Evolutionary conservation across 2,113 vertebrate genomes (phyloP).

Genomic region (Istiophorus platypterus): DNA sequence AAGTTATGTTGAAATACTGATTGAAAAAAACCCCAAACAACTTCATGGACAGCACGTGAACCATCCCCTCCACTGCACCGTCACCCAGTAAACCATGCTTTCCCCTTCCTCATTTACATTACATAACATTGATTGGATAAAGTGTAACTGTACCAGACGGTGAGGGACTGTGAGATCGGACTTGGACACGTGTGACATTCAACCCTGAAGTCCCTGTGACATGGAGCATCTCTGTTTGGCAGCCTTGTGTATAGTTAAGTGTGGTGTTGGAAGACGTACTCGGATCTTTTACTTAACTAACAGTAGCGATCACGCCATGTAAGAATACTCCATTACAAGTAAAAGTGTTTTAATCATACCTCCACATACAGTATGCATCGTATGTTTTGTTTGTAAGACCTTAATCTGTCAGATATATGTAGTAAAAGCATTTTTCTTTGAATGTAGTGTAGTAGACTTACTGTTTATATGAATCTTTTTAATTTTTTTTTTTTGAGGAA

Average conservation of each 20-base stretch:
- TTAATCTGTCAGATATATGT: too few species aligned
- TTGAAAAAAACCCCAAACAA: neutral
- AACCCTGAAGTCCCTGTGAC: conserved; percentile 17
- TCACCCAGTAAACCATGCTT: neutral
- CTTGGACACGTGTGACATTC: conserved; percentile 7
- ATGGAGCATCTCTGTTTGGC: neutral
- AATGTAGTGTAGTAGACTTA: too few species aligned
- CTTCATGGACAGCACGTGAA: neutral
- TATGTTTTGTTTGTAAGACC: too few species aligned
- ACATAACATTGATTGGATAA: conserved; percentile 16
- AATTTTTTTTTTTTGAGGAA: too few species aligned
- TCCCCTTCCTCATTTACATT: conserved; percentile 18
- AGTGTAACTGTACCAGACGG: conserved; percentile 15
- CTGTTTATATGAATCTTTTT: too few species aligned
- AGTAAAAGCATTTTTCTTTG: too few species aligned
- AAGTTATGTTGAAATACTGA: neutral
- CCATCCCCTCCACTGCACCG: neutral
- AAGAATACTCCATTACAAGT: too few species aligned
- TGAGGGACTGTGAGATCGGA: neutral
- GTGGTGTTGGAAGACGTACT: neutral
- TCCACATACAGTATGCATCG: neutral
- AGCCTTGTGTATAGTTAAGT: neutral
- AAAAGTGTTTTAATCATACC: neutral
- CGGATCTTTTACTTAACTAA: neutral
- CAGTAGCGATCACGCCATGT: neutral